phyloP scores from a whole-genome alignment of 1,140 invertebrate species.

The Halictus rubicundus region DNA sequence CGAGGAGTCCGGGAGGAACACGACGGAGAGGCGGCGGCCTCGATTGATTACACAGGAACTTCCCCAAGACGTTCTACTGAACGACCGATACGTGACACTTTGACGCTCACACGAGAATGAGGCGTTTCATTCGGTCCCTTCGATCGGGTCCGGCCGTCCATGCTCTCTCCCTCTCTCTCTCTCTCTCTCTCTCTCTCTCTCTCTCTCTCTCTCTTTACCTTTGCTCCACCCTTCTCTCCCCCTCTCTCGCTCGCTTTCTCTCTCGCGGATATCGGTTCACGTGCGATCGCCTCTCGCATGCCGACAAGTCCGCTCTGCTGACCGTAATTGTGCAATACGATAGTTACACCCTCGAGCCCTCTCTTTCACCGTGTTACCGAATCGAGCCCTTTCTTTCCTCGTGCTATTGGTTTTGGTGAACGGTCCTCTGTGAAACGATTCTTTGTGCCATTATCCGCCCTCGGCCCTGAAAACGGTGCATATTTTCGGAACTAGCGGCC shows the following conservation, averaged over 20 bases:
- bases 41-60: constrained; percentile 43
- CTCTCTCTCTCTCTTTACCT: too few relatives aligned
- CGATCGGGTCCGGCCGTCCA: constrained; percentile 14
- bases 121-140: constrained; percentile 25
- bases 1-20: background rate
- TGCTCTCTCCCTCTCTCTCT: too few relatives aligned
- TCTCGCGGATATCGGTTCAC: constrained; percentile 35
- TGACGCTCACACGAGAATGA: constrained; percentile 31
- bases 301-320: constrained; percentile 8
- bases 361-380: constrained; percentile 3
- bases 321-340: constrained; percentile 22
- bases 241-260: background rate
- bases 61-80: constrained; percentile 27
- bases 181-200: too few relatives aligned
- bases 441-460: background rate
- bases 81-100: constrained; percentile 47
- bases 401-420: background rate
- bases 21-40: background rate
- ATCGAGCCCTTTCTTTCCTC: background rate
- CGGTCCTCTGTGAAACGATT: background rate
- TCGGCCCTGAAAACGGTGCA: background rate
- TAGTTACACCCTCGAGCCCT: constrained; percentile 1
- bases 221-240: too few relatives aligned
- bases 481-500: background rate
- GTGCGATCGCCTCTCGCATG: constrained; percentile 2